Evolutionary conservation across 2,888 invertebrate genomes (phyloP), one percentile per base, ranked within the genome.

Genomic region (Sepioteuthis lessoniana): DNA sequence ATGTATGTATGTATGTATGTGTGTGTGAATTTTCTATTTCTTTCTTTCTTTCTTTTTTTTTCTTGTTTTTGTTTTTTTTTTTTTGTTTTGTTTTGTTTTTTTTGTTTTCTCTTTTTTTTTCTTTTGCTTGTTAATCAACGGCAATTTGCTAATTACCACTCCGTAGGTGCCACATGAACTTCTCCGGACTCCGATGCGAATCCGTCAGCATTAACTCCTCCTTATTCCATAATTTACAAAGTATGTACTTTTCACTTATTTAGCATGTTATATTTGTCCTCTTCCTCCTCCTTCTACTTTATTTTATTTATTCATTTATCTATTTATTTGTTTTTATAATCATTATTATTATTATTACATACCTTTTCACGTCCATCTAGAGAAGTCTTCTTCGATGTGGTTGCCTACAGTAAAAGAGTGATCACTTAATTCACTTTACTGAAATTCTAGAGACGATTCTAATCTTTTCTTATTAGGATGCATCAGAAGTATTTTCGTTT

Each of bases 121-220:
- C 31, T 76, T 31, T 31, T 76, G 31, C n/a, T 76, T 31, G 31
- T n/a, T 76, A n/a, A n/a, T 76, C 31, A 76, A 76, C n/a, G n/a
- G 76, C 76, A 8, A 76, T 76, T 76, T 76, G 76, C n/a, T 76
- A 76, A 76, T 76, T 76, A 76, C 76, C 76, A 76, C 76, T 76
- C 76, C 76, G 16, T 76, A 76, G 76, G 76, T 76, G 76, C 76
- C 76, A 76, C 76, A 31, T 76, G 76, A 76, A 76, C 76, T 76
- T 13, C 76, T n/a, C 76, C n/a, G 76, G 76, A 76, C 76, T n/a
- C 8, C n/a, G 76, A 76, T 76, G 76, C 76, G n/a, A 76, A 76
- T 76, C n/a, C 76, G 76, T 76, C 76, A 76, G 76, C 76, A 76
- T 76, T n/a, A 76, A 76, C 76, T n/a, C 76, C n/a, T 76, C 76